These are phyloP conservation scores for Metalampra italica DNA, from an alignment of 2,888 invertebrate genomes.

Conservation along the genomic window DNA sequence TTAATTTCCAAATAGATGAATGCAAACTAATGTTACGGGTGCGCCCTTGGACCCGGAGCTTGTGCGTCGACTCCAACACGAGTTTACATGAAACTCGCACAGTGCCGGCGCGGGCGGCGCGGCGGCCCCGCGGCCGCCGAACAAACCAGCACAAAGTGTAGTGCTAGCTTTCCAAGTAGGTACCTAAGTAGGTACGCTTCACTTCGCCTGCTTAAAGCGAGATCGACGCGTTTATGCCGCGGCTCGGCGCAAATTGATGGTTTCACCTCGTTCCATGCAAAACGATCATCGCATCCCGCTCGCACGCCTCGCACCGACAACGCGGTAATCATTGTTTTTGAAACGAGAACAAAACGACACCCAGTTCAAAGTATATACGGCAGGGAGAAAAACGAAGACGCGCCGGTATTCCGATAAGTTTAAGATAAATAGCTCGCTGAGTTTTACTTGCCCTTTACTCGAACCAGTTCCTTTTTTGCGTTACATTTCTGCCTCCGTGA, in stretches of 20 bases:
- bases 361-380: constrained; percentile 60
- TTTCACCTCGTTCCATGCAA: constrained; percentile 70
- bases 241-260: constrained; percentile 66
- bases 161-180: constrained; percentile 19
- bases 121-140: constrained; percentile 30
- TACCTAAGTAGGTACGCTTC: too few relatives aligned
- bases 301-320: constrained; percentile 61
- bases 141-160: constrained; percentile 42
- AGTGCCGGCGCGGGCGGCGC: too few relatives aligned
- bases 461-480: constrained; percentile 35
- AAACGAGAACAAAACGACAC: constrained; percentile 63
- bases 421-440: constrained; percentile 71
- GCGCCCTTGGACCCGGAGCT: constrained; percentile 11
- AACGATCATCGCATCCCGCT: constrained; percentile 66
- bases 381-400: constrained; percentile 59
- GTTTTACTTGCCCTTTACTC: constrained; percentile 59
- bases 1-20: constrained; percentile 1
- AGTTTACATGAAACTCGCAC: too few relatives aligned
- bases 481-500: constrained; percentile 45
- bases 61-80: constrained; percentile 39
- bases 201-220: constrained; percentile 19
- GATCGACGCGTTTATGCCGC: constrained; percentile 57
- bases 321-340: constrained; percentile 69
- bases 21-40: constrained; percentile 8
- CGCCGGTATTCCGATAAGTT: constrained; percentile 68